phyloP scores from a whole-genome alignment of 2,113 vertebrate genomes.

The Cochlearius cochlearius region DNA sequence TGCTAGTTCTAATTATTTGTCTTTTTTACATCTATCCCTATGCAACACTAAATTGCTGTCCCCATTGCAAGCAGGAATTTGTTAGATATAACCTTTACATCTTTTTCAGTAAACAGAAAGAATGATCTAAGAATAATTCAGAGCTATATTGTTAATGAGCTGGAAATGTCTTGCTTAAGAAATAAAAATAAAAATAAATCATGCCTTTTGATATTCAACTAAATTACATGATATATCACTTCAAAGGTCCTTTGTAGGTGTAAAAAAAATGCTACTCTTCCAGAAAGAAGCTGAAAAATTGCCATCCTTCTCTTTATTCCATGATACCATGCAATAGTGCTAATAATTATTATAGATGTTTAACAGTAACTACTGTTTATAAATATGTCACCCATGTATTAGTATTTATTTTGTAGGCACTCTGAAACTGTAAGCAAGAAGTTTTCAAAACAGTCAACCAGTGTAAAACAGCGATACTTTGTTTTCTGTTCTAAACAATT shows the following conservation, averaged over 20 bases:
- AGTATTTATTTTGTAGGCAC: not conserved
- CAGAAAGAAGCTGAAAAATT: not conserved
- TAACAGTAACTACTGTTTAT: not conserved
- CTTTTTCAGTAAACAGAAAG: not conserved
- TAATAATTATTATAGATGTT: not conserved
- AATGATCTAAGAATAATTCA: not conserved
- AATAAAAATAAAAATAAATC: not conserved
- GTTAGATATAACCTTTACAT: not conserved
- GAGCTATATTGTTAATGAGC: not conserved
- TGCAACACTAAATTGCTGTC: not conserved
- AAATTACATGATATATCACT: not conserved
- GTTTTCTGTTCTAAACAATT: not conserved
- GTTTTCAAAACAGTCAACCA: not conserved
- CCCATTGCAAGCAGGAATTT: not conserved
- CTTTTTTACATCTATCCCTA: not conserved
- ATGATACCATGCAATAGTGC: not conserved
- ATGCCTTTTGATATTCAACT: not conserved
- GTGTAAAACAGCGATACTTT: not conserved
- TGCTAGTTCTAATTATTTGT: not conserved
- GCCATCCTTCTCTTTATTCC: not conserved
- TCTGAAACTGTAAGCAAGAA: not conserved
- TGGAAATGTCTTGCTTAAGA: not conserved
- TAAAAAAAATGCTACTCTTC: not conserved
- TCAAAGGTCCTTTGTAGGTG: not conserved
- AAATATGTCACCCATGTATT: not conserved